Conservation (phyloP, 2,113 vertebrate species). For the Corydoras sp. region DNA sequence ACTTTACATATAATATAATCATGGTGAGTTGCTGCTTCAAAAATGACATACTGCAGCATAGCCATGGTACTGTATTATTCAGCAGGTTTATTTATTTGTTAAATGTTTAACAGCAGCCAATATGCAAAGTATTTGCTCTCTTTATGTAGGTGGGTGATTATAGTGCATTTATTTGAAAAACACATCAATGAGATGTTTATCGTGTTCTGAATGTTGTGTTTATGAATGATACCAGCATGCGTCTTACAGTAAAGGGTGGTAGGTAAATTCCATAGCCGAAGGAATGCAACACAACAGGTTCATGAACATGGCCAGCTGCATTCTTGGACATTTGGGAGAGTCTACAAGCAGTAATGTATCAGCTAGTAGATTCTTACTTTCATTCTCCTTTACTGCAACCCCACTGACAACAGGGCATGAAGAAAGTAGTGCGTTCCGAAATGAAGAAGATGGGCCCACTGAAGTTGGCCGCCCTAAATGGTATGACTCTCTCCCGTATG, state of each 20-base stretch:
- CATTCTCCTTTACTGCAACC: conserved; percentile 7
- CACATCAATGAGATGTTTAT: too few species aligned
- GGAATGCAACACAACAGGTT: conserved; percentile 56
- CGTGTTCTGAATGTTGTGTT: too few species aligned
- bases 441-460: conserved; percentile 87
- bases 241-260: neutral
- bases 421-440: conserved; percentile 79
- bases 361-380: neutral
- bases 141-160: too few species aligned
- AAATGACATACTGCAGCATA: too few species aligned
- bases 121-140: neutral
- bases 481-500: conserved; percentile 76
- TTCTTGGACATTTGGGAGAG: conserved; percentile 3
- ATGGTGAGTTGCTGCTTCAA: neutral
- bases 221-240: neutral
- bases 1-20: too few species aligned
- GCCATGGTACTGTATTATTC: too few species aligned
- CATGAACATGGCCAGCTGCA: neutral
- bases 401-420: conserved; percentile 76
- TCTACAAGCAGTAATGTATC: neutral
- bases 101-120: neutral
- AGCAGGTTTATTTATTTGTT: neutral
- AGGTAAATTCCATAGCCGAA: conserved; percentile 17
- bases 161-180: too few species aligned
- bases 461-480: conserved; percentile 85